A percentile compares a stretch with the other conserved stretches of the same genome.
Evolutionary conservation across 2,797 vertebrate species (phyloP).

Genomic region (Oreonectes daqikongensis): DNA sequence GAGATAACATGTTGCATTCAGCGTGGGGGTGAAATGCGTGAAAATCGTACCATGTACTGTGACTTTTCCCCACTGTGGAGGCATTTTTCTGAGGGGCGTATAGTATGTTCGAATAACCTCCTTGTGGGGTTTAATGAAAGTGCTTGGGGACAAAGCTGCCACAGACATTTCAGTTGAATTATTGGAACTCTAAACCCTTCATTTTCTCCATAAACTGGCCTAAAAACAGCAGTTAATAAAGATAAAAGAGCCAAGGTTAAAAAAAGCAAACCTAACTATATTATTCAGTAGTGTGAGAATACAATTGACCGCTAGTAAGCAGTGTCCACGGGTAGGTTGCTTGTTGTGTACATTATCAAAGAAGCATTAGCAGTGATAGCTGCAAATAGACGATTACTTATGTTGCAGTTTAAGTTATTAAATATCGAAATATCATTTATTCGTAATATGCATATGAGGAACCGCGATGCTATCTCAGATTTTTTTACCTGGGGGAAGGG

Average conservation of each 20-base stretch:
- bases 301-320: too few relatives aligned
- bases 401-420: too few relatives aligned
- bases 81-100: too few relatives aligned
- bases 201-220: constrained; percentile 34
- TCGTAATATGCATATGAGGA: too few relatives aligned
- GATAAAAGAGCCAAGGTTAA: constrained; percentile 16
- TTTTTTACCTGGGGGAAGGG: too few relatives aligned
- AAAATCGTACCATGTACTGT: constrained; percentile 7
- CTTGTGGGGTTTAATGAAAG: constrained; percentile 51
- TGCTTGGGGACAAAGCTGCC: constrained; percentile 39
- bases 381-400: too few relatives aligned
- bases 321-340: too few relatives aligned
- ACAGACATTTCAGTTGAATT: constrained; percentile 44
- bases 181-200: constrained; percentile 23
- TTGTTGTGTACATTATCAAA: too few relatives aligned
- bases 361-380: too few relatives aligned
- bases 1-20: not conserved
- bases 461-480: too few relatives aligned
- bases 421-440: too few relatives aligned
- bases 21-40: not conserved
- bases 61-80: constrained; percentile 10
- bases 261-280: not conserved
- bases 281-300: too few relatives aligned
- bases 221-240: constrained; percentile 35
- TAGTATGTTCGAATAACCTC: not conserved